Base-by-base conservation (phyloP, 1,140 invertebrate species). In the Polypedilum vanderplanki region DNA sequence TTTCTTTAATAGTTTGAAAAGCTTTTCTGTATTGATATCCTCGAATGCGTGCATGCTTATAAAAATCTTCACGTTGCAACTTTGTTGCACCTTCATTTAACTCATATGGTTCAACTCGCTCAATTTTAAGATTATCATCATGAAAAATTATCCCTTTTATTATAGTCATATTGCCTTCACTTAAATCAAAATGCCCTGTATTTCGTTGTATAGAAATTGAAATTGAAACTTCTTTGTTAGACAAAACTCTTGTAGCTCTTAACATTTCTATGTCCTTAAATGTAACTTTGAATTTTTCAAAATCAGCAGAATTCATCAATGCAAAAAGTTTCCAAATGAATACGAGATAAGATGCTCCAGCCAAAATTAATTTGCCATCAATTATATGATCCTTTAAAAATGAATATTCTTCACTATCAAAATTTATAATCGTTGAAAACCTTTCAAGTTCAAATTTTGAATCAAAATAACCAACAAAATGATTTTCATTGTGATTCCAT, bases 371-470 rank as follows among this genome's bases (percentile, higher is more conserved):
- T 1, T 92, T 86, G 77, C 95, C 90, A 79, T 95, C 90, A 77
- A 86, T 90, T 75, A 93, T 90, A 40, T 87, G 85, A 15, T 90
- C 90, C 75, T 88, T 86, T 74, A 96, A 82, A 83, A 95, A 96
- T 1, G 96, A 95, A 76, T 96, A 89, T 0, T 94, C 93, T 82
- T 91, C 92, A 97, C 97, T 98, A 0, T 93, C 95, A 0, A 98
- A 82, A 1, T 0, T 93, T 79, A 17, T 91, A 87, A 1, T 87
- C 85, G 41, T 91, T 88, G 83, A 98, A 85, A 80, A 98, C 98
- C 9, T 85, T 77, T 91, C 83, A 0, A 95, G 90, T 73, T 90
- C 90, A 67, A 98, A 86, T 88, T 93, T 93, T 0, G 94, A 93
- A 1, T 95, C 98, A 46, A 93, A 92, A 75, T 88, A 86, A 17